Evolutionary conservation across 2,113 vertebrate species (phyloP), one percentile per base, ranked within the genome.

Genomic region (Siniperca chuatsi): DNA sequence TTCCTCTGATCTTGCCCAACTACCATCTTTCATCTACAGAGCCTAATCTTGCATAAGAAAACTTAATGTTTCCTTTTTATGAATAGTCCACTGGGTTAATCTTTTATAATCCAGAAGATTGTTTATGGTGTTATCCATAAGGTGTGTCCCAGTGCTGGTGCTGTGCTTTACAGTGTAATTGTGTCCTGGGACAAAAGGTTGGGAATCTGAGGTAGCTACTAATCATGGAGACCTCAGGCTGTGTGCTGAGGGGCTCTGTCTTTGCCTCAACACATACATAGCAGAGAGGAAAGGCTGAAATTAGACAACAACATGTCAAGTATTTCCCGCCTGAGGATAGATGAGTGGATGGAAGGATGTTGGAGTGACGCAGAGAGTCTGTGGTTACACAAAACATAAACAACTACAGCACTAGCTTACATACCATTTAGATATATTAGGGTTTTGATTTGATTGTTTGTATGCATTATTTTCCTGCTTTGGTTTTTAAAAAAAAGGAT

Each of bases 291-390:
- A 94, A 85, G 83, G 82, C 90, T 87, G 84, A 85, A 92, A 91
- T 94, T 93, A 93, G 93, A 93, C 92, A 92, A 92, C 90, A 93
- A 89, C 87, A 89, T 87, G 92, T 93, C 81, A 88, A 92, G 87
- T 86, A 69, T 80, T 92, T 95, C 93, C 93, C n/a, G 75, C 61
- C 75, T 60, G 74, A 84, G 86, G 89, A 94, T 82, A 75, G 82
- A 94, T 91, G 89, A 89, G 86, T 73, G 80, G 84, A 91, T 81
- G 92, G 82, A 87, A 93, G 93, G 94, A 92, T 89, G 89, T 86
- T 35, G 74, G 73, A 68, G 85, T 93, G 92, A 94, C 88, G 90
- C 77, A 92, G 88, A 78, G 76, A 82, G 50, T 52, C n/a, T 21
- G 72, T 66, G 16, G 57, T 71, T 62, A 75, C 57, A 65, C 65